Evolutionary conservation across 2,888 invertebrate genomes (phyloP), one percentile per base, ranked within the genome.

Genomic region (Hyppa rectilinea): DNA sequence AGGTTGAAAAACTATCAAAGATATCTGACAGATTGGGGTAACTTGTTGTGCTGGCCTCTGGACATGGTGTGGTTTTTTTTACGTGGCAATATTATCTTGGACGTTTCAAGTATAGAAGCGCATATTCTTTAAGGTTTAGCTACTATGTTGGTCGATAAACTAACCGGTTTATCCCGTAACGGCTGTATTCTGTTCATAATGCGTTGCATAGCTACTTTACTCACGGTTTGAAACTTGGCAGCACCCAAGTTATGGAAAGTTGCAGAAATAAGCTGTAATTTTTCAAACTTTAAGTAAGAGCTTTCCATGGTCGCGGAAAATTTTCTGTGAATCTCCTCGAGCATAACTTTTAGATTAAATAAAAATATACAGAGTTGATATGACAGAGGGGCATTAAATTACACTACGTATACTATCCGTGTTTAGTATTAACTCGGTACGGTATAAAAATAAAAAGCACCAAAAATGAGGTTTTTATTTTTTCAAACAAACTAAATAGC

Each of bases 181-280:
- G 36, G 4, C 49, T n/a, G 36, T 29, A 20, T 52, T 40, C 23
- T 36, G 9, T 20, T 55, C 47, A 49, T 43, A 49, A 38, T 23
- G 20, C 71, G 20, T 58, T 61, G 40, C 34, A 36, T 23, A 26
- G 23, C 47, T 23, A 49, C 23, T 75, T 65, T 56, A 75, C 29
- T n/a, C 4, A 26, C 26, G 47, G 38, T 68, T 55, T 36, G 26
- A 47, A 77, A 77, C 59, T 49, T 38, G 10, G 36, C 23, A 43
- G n/a, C 17, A 60, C 23, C 6, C 36, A 56, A 70, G 55, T 70
- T 50, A 50, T 52, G 29, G n/a, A 47, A 61, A 50, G 49, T 77
- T 77, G 4, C 10, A 47, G 61, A 52, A 61, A 70, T 45, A 59
- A 34, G 38, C 20, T 53, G 45, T 53, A 59, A 20, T 43, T 73